Evolutionary conservation across 2,888 invertebrate species (phyloP), one percentile per base, ranked within the genome.

Genomic region (Selenia dentaria): DNA sequence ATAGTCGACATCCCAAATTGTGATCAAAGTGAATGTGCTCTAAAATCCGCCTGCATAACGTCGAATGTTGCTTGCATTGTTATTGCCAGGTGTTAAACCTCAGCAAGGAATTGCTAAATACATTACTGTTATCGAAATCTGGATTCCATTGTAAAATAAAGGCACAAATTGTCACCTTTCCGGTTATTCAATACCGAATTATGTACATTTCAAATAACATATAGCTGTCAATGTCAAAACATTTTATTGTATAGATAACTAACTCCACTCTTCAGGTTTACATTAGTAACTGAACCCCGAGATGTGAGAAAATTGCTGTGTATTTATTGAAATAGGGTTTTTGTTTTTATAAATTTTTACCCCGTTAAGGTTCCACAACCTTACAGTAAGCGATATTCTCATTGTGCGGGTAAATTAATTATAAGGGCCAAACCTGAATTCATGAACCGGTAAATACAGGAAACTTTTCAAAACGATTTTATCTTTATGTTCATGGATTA

Each of bases 301-400:
- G 28, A 42, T 42, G 37, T 48, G 47, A 42, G 41, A 42, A 48
- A 28, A 48, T 48, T 48, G 47, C 37, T 41, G 36, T 29, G 14
- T 48, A 36, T 41, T 48, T 40, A 40, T 40, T 35, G 20, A 28
- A 18, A 24, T n/a, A n/a, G n/a, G 24, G n/a, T 24, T 43, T 35
- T 34, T 29, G 14, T 31, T 26, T 20, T 28, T 8, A 5, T n/a
- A n/a, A n/a, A n/a, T n/a, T 24, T 36, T 40, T 40, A 24, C 41
- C 32, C 37, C 12, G 10, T 28, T 27, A 16, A 37, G 37, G 32
- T 33, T 6, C 6, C 8, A 18, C 4, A 10, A n/a, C 28, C 32
- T n/a, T 3, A 27, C n/a, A 31, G 25, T 40, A 38, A 43, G 51
- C 51, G 46, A 47, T 51, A 47, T 51, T 51, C 51, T 47, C 51